Evolutionary conservation across 2,113 vertebrate species (phyloP), one percentile per base, ranked within the genome.

Genomic region (Platysternon megacephalum): DNA sequence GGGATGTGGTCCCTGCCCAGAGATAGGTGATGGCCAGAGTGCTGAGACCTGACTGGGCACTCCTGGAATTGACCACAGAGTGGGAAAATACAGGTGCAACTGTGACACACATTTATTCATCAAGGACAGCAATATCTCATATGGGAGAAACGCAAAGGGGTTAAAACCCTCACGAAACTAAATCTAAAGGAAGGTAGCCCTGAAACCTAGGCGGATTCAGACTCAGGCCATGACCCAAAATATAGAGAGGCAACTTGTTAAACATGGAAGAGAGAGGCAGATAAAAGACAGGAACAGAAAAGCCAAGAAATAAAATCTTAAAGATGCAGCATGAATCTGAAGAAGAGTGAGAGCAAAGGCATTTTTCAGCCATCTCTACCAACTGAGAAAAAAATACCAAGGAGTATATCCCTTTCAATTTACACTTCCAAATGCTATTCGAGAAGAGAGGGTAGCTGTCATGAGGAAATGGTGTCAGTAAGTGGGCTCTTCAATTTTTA

Each of bases 81-180:
- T 49, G 29, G 28, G 58, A 13, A 24, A 65, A 35, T 7, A 35
- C 32, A 65, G 14, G 58, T 35, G 32, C 58, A 65, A 17, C 6
- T 29, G 56, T 12, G 12, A 61, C 58, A 61, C 51, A 8, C 28
- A 5, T 85, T 80, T 94, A 88, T 11, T 68, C 29, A 28, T 0
- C 78, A 83, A 87, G 10, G n/a, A 86, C 91, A 93, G 35, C 26
- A 22, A 24, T 24, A 10, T 1, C 32, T 56, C 82, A 80, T 74
- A 93, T 72, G 94, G 93, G 93, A 94, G 22, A 93, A 95, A 95
- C n/a, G 76, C 5, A 91, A 39, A 87, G 1, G 6, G 89, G 26
- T 74, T 49, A 93, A 94, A 96, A 26, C 6, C 24, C 39, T 81
- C 91, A 52, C 87, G 82, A 93, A 92, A 49, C 1, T 6, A 96